These are phyloP conservation scores for Neoseiulus cucumeris DNA, from an alignment of 1,140 invertebrate species.

Conservation along the genomic window DNA sequence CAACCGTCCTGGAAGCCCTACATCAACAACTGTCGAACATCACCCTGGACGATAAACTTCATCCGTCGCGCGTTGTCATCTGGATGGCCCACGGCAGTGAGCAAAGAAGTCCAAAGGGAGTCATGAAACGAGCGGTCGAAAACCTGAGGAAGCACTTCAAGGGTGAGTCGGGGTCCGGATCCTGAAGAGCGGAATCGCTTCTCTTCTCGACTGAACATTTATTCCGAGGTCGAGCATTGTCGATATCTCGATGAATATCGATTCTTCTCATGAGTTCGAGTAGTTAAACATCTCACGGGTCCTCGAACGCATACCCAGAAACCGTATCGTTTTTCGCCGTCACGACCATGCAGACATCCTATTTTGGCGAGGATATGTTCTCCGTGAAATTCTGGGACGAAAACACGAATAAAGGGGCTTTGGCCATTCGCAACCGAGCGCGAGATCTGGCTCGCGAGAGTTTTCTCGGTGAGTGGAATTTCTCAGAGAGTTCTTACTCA, in stretches of 20 bases:
- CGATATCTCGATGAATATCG: background rate
- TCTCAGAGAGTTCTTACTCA: background rate
- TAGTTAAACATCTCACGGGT: background rate
- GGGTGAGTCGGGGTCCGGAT: background rate
- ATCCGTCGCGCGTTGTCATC: background rate
- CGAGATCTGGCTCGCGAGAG: background rate
- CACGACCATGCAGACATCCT: background rate
- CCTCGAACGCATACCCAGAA: background rate
- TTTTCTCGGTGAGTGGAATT: background rate
- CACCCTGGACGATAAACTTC: background rate
- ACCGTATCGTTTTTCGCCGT: background rate
- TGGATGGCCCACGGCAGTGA: background rate
- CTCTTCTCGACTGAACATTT: background rate
- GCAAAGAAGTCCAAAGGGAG: background rate
- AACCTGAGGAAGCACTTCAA: background rate
- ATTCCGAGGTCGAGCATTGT: background rate
- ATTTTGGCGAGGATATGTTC: background rate
- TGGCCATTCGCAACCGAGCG: background rate
- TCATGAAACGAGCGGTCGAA: background rate
- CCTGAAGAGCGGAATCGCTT: too few relatives aligned
- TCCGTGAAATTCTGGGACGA: constrained; percentile 2
- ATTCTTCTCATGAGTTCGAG: background rate
- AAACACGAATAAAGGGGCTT: background rate
- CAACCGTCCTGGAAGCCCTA: background rate
- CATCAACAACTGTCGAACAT: background rate